These are phyloP conservation scores for Dynastes grantii DNA, from an alignment of 2,888 invertebrate genomes.

Conservation along the genomic window DNA sequence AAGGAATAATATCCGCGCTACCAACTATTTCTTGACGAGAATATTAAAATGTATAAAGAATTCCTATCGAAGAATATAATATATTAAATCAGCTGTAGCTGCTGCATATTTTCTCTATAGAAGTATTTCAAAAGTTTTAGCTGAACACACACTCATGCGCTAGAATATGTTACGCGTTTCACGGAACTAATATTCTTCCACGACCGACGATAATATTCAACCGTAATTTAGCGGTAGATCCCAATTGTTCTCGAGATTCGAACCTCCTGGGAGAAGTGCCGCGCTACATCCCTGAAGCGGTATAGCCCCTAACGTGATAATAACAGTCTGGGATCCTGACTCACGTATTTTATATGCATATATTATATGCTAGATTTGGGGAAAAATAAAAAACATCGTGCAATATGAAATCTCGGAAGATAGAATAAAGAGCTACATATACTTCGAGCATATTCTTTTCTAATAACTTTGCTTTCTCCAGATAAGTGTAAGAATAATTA, in stretches of 20 bases:
- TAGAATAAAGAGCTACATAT: not conserved
- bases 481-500: too few relatives aligned
- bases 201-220: conserved; percentile 40
- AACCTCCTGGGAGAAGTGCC: conserved; percentile 49
- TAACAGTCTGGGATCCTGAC: conserved; percentile 52
- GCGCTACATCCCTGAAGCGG: conserved; percentile 50
- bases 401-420: not conserved
- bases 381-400: not conserved
- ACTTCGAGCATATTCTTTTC: conserved; percentile 1
- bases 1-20: too few relatives aligned
- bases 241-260: conserved; percentile 48
- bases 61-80: not conserved
- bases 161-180: not conserved
- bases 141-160: not conserved
- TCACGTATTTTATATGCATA: conserved; percentile 48
- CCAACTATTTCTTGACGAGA: too few relatives aligned
- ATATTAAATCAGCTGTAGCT: too few relatives aligned
- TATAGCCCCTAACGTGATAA: conserved; percentile 52
- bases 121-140: not conserved
- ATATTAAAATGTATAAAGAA: not conserved
- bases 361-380: conserved; percentile 39
- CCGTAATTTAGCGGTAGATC: conserved; percentile 51
- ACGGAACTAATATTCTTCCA: too few relatives aligned
- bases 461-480: not conserved
- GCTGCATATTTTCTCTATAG: too few relatives aligned